A percentile compares a stretch with the other conserved stretches of the same genome.
These are phyloP conservation scores for Leptinotarsa texana DNA, from an alignment of 1,140 invertebrate species.

Conservation along the genomic window DNA sequence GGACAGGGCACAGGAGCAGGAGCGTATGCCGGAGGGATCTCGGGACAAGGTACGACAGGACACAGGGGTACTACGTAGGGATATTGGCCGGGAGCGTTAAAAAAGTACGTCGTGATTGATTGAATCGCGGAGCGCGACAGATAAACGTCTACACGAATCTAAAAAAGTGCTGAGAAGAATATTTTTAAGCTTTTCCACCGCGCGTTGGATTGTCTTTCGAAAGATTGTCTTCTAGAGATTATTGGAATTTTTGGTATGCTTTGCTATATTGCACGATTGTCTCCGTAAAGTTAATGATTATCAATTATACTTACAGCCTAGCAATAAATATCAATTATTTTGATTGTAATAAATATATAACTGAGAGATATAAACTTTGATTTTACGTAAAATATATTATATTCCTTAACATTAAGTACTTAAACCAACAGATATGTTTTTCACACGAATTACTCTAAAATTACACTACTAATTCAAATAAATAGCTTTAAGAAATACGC, in stretches of 20 bases:
- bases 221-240: slow-evolving; percentile 38
- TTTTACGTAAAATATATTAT: slow-evolving; percentile 24
- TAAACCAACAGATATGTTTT: slow-evolving; percentile 38
- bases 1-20: slow-evolving; percentile 44
- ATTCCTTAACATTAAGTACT: slow-evolving; percentile 29
- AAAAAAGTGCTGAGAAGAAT: slow-evolving; percentile 20
- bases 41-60: slow-evolving; percentile 50
- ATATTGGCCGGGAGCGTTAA: slow-evolving; percentile 54
- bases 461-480: slow-evolving; percentile 6
- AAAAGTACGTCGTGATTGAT: slow-evolving; percentile 54
- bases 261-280: slow-evolving; percentile 52
- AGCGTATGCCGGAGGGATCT: slow-evolving; percentile 41
- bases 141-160: slow-evolving; percentile 22
- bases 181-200: slow-evolving; percentile 6
- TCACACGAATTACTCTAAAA: slow-evolving; percentile 28
- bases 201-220: slow-evolving; percentile 27
- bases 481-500: slow-evolving; percentile 11
- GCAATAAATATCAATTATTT: slow-evolving; percentile 21
- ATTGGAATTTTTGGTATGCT: slow-evolving; percentile 9
- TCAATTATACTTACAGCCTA: slow-evolving; percentile 10
- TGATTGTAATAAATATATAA: slow-evolving; percentile 39
- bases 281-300: slow-evolving; percentile 28
- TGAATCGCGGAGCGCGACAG: slow-evolving; percentile 9
- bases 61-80: slow-evolving; percentile 56
- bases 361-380: slow-evolving; percentile 44